A percentile compares a stretch with the other conserved stretches of the same genome.
Evolutionary conservation across 2,113 vertebrate species (phyloP).

Genomic region (Gallinago paraguaiae): DNA sequence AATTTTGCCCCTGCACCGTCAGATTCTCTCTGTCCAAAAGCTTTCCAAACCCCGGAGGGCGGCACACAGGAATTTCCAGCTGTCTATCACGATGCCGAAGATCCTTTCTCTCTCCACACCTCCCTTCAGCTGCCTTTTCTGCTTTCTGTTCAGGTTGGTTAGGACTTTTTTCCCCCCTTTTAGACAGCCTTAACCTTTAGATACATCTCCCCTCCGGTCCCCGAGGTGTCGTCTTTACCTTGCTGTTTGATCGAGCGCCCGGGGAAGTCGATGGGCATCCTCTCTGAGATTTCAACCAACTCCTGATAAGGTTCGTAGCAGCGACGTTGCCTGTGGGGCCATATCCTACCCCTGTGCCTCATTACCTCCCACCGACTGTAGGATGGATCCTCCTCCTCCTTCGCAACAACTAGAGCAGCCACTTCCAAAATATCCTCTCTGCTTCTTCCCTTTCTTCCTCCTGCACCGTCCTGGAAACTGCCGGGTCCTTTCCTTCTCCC

Average conservation of each 20-base stretch:
- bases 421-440: neutral
- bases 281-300: neutral
- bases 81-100: neutral
- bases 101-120: neutral
- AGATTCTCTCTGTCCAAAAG: neutral
- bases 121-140: neutral
- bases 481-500: neutral
- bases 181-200: neutral
- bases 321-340: neutral
- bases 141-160: neutral
- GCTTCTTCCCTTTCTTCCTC: neutral
- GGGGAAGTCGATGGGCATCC: neutral
- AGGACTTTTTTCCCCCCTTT: neutral
- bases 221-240: neutral
- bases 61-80: neutral
- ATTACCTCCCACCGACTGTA: neutral
- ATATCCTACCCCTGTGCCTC: neutral
- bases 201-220: neutral
- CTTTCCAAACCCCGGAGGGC: neutral
- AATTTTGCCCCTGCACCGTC: neutral
- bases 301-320: neutral
- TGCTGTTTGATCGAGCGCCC: neutral
- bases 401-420: neutral
- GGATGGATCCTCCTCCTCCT: neutral
- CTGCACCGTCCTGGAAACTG: neutral